phyloP scores from a whole-genome alignment of 2,888 invertebrate species.

The Andrena haemorrhoa region DNA sequence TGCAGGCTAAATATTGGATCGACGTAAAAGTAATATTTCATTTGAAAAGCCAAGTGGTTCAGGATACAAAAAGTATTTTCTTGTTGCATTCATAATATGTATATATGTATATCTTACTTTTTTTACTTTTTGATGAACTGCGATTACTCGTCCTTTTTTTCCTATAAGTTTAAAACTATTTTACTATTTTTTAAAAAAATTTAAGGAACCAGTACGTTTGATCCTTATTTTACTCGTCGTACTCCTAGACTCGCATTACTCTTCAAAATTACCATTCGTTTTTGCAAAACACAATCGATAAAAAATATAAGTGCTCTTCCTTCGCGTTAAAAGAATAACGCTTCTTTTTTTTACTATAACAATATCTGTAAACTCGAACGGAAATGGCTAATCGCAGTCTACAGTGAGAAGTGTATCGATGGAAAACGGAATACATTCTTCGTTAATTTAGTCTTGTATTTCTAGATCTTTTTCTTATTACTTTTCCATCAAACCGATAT shows the following conservation, averaged over 20 bases:
- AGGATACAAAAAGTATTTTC: conserved; percentile 53
- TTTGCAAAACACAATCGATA: conserved; percentile 49
- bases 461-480: conserved; percentile 40
- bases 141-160: conserved; percentile 49
- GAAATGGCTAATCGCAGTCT: conserved; percentile 60
- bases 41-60: conserved; percentile 46
- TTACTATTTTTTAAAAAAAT: conserved; percentile 39
- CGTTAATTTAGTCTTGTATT: conserved; percentile 42
- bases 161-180: conserved; percentile 48
- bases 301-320: conserved; percentile 50
- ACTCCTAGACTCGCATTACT: conserved; percentile 34
- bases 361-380: conserved; percentile 42
- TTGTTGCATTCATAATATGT: conserved; percentile 39
- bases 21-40: conserved; percentile 54
- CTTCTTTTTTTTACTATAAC: conserved; percentile 33
- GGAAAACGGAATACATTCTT: conserved; percentile 41
- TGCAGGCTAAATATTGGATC: conserved; percentile 66
- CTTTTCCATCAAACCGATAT: conserved; percentile 50
- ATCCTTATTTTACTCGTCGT: conserved; percentile 47
- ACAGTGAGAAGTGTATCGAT: conserved; percentile 50
- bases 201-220: conserved; percentile 55
- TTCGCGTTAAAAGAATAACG: conserved; percentile 48
- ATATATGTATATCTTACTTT: conserved; percentile 32
- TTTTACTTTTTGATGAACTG: conserved; percentile 44
- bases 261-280: conserved; percentile 29